A percentile compares a stretch with the other conserved stretches of the same genome.
phyloP scores from a whole-genome alignment of 1,140 invertebrate genomes.

The Archegozetes longisetosus region DNA sequence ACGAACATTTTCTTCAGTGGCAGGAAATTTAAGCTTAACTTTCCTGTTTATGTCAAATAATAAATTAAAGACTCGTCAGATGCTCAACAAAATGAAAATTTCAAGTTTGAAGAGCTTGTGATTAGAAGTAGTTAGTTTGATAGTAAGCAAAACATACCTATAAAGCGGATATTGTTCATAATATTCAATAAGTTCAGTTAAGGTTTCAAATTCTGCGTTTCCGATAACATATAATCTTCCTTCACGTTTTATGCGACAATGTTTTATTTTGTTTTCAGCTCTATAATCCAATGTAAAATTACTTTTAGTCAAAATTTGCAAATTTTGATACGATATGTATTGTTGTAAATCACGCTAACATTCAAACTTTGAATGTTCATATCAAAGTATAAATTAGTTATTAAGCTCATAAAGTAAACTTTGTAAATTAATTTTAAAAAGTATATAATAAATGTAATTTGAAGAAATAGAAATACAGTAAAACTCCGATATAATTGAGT shows the following conservation, averaged over 20 bases:
- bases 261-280: conserved; percentile 69
- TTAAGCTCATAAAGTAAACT: too few relatives aligned
- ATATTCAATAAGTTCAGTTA: conserved; percentile 79
- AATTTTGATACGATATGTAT: too few relatives aligned
- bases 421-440: too few relatives aligned
- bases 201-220: conserved; percentile 74
- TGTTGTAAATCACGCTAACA: too few relatives aligned
- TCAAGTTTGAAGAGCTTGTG: too few relatives aligned
- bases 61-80: background rate
- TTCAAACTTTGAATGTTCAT: too few relatives aligned
- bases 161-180: conserved; percentile 82
- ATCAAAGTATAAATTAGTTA: too few relatives aligned
- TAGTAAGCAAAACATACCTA: conserved; percentile 40
- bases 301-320: too few relatives aligned
- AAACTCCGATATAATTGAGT: too few relatives aligned
- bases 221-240: conserved; percentile 78
- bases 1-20: conserved; percentile 38
- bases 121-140: background rate
- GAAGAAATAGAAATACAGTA: too few relatives aligned
- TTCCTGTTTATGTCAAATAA: conserved; percentile 27
- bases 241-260: conserved; percentile 80
- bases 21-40: conserved; percentile 66
- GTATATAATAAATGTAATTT: too few relatives aligned
- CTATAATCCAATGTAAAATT: too few relatives aligned
- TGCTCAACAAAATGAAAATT: background rate